These are phyloP conservation scores for Hepsetus odoe DNA, from an alignment of 2,113 vertebrate species.

Conservation along the genomic window DNA sequence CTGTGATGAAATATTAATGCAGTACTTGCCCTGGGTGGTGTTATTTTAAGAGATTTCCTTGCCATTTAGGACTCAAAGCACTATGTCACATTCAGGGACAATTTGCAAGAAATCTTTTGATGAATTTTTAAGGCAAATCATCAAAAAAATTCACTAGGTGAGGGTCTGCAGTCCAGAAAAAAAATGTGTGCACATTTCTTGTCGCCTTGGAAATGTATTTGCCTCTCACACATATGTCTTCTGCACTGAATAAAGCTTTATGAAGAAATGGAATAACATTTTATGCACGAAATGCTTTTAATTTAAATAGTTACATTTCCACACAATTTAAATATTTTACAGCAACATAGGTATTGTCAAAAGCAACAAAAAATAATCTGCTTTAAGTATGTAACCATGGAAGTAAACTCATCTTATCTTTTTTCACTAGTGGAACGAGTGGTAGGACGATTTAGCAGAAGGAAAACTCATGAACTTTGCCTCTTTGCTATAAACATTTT, in stretches of 20 bases:
- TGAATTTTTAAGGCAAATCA: slow-evolving; percentile 4
- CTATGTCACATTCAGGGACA: slow-evolving; percentile 6
- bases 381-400: too few relatives aligned
- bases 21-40: slow-evolving; percentile 74
- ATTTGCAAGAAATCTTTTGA: slow-evolving; percentile 18
- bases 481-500: neutral
- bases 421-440: too few relatives aligned
- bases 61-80: slow-evolving; percentile 59
- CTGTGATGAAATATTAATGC: slow-evolving; percentile 80
- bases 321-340: too few relatives aligned
- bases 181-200: neutral
- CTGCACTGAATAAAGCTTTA: too few relatives aligned
- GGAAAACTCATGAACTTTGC: too few relatives aligned
- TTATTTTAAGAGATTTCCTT: slow-evolving; percentile 71
- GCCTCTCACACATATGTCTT: neutral
- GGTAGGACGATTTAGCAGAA: too few relatives aligned
- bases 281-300: too few relatives aligned
- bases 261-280: too few relatives aligned
- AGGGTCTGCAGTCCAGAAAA: neutral
- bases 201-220: neutral
- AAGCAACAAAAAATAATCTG: too few relatives aligned
- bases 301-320: too few relatives aligned
- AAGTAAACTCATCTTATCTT: too few relatives aligned
- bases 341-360: too few relatives aligned
- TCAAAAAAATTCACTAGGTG: neutral